A percentile compares a stretch with the other conserved stretches of the same genome.
Evolutionary conservation across 2,797 vertebrate genomes (phyloP).

Genomic region (Dendrocincla fuliginosa): DNA sequence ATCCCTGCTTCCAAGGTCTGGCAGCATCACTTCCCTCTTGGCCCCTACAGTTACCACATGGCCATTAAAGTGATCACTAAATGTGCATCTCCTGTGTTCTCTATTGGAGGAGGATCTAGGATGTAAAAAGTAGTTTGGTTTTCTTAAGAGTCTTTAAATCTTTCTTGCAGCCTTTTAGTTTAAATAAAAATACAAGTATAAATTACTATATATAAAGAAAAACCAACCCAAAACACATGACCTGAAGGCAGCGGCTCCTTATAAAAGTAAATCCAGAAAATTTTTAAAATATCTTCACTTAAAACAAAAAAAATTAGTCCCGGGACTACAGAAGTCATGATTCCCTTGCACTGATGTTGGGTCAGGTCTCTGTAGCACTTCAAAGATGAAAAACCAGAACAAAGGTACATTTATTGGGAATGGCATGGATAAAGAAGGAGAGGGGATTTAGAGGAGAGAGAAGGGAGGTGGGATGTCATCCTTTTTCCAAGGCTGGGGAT

Average conservation of each 20-base stretch:
- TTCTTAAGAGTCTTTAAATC: background rate
- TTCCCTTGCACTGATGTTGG: background rate
- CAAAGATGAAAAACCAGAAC: background rate
- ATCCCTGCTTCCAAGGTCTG: background rate
- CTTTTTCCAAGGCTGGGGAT: background rate
- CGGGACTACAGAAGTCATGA: rapidly evolving
- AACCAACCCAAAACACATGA: background rate
- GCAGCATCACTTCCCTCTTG: background rate
- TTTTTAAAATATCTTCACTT: slow-evolving; percentile 32
- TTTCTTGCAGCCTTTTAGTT: background rate
- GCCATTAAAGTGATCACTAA: background rate
- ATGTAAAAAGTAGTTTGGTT: background rate
- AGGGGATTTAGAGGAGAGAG: background rate
- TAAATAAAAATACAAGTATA: background rate
- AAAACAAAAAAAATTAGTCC: background rate
- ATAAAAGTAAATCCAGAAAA: slow-evolving; percentile 8
- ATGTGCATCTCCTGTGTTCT: rapidly evolving
- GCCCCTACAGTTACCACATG: rapidly evolving
- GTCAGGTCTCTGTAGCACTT: background rate
- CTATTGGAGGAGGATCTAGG: background rate
- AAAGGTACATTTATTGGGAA: background rate
- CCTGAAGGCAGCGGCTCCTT: slow-evolving; percentile 49
- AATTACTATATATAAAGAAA: background rate
- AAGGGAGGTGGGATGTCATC: background rate
- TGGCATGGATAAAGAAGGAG: rapidly evolving